Evolutionary conservation across 2,113 vertebrate genomes (phyloP).

Genomic region (Pithys albifrons): DNA sequence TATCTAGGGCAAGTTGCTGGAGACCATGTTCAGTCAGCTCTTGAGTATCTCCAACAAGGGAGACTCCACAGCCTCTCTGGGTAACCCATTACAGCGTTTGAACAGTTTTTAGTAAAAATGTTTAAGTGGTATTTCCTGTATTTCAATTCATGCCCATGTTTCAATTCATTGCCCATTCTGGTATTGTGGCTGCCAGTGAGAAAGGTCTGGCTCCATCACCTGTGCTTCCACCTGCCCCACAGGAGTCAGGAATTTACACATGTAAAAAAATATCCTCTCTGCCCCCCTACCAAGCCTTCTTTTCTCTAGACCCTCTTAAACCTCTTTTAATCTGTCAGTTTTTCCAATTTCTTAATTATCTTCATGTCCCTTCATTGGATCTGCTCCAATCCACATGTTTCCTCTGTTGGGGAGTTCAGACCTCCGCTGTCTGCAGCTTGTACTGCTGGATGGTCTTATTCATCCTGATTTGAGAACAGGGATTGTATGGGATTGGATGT

Average conservation of each 20-base stretch:
- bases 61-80: background rate
- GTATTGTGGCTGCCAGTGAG: background rate
- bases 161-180: background rate
- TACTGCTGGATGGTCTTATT: background rate
- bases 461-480: background rate
- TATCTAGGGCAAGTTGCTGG: background rate
- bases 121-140: background rate
- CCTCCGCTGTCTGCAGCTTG: background rate
- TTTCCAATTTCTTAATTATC: background rate
- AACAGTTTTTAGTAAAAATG: background rate
- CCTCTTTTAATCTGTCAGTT: background rate
- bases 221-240: background rate
- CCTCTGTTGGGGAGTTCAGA: background rate
- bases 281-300: background rate
- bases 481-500: background rate
- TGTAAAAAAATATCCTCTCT: background rate
- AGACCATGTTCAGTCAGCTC: background rate
- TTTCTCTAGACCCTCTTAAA: background rate
- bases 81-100: background rate
- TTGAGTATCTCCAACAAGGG: background rate
- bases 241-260: background rate
- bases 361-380: background rate
- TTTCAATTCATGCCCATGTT: background rate
- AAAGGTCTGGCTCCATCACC: background rate
- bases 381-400: background rate